Evolutionary conservation across 1,140 invertebrate species (phyloP), one percentile per base, ranked within the genome.

Genomic region (Zaprionus africanus): DNA sequence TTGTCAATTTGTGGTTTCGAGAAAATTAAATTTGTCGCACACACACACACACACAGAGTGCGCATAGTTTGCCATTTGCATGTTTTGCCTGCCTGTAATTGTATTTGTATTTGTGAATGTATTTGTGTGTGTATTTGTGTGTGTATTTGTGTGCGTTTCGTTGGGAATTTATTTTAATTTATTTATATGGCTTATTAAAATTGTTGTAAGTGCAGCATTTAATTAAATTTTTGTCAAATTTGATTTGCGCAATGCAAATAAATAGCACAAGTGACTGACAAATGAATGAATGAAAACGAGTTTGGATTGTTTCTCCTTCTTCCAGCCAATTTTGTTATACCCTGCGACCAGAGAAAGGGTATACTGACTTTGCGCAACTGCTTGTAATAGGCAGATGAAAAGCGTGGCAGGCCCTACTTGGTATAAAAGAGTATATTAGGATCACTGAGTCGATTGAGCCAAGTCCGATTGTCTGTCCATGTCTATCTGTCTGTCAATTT

Each of bases 101-200:
- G 41, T 53, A 54, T 28, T 22, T 36, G 38, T 36, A 17, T 63
- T 51, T 75, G 49, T 84, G 53, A 36, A 36, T 62, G 22, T 24
- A 19, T 24, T 56, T 51, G 41, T 36, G 15, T 75, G 54, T 69
- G 53, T 24, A 19, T 24, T 56, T 51, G 41, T 36, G 15, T 75
- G 54, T 69, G 53, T 36, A 17, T 75, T 56, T 69, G 62, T 72
- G 64, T 69, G 49, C 19, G 11, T 24, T 60, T 57, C 17, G 13
- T 34, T 12, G 65, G 24, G 43, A 60, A 79, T 80, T 81, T 76
- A 78, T 82, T 73, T 64, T 60, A 83, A 88, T 88, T 88, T 80
- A 88, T 88, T 88, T 84, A 85, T 85, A 73, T 71, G 70, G 82
- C 81, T 82, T 90, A 82, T 90, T 90, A 90, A 90, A 90, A 82